Percentiles rank a stretch among this genome's conserved stretches.
Evolutionary conservation across 2,797 vertebrate genomes (phyloP).

Genomic region (Anabas testudineus): DNA sequence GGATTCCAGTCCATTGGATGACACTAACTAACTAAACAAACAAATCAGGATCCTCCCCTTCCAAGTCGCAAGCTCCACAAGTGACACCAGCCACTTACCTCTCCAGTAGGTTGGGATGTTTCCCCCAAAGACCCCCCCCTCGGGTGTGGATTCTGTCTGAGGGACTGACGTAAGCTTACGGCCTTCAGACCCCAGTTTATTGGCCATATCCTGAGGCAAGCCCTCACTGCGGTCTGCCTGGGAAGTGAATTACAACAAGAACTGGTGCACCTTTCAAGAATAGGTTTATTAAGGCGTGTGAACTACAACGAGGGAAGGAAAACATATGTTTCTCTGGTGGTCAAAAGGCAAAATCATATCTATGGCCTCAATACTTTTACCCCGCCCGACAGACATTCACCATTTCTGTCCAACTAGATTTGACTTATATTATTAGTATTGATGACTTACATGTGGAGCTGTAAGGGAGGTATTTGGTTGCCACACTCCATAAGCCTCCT

Average conservation of each 20-base stretch:
- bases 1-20: conserved; percentile 91
- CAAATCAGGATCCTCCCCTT: not conserved
- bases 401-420: too few species aligned
- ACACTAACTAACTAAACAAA: conserved; percentile 76
- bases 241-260: conserved; percentile 19
- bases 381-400: not conserved
- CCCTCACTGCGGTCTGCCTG: conserved; percentile 94
- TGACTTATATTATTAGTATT: not conserved
- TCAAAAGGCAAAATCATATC: not conserved
- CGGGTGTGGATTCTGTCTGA: conserved; percentile 86
- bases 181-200: conserved; percentile 92
- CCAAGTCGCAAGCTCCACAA: not conserved
- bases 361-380: too few species aligned
- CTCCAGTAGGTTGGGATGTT: conserved; percentile 77
- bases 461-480: conserved; percentile 93
- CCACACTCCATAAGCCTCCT: conserved; percentile 97
- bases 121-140: conserved; percentile 81
- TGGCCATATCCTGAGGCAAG: conserved; percentile 96
- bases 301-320: not conserved
- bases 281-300: not conserved
- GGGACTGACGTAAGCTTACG: conserved; percentile 96
- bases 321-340: not conserved
- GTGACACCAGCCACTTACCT: conserved; percentile 70
- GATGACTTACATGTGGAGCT: conserved; percentile 90
- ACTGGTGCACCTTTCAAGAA: not conserved